Percentiles rank a stretch among this genome's conserved stretches.
phyloP scores from a whole-genome alignment of 1,140 invertebrate species.

The Drosophila parabipectinata region DNA sequence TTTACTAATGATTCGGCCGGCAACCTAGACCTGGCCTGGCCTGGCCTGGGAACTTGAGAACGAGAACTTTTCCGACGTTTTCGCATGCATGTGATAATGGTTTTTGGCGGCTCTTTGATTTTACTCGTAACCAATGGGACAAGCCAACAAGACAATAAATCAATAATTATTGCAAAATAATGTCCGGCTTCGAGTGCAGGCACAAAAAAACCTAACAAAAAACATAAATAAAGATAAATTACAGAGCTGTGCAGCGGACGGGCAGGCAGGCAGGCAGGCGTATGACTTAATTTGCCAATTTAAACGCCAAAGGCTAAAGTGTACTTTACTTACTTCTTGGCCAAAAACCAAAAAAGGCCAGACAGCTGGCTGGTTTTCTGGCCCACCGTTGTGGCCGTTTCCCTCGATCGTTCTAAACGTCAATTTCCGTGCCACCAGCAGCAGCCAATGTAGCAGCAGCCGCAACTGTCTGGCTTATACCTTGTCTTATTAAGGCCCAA shows the following conservation, averaged over 20 bases:
- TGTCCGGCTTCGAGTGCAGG: constrained; percentile 34
- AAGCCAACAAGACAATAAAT: constrained; percentile 78
- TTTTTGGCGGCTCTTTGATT: constrained; percentile 72
- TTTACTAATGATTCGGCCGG: constrained; percentile 66
- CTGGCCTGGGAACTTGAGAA: constrained; percentile 46
- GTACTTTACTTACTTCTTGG: constrained; percentile 57
- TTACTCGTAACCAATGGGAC: constrained; percentile 32
- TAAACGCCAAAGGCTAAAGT: constrained; percentile 73
- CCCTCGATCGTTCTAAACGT: constrained; percentile 65
- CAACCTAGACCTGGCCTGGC: constrained; percentile 12
- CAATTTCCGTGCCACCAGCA: constrained; percentile 70
- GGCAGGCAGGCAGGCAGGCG: constrained; percentile 69
- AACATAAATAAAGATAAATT: constrained; percentile 78
- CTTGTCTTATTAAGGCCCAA: constrained; percentile 56
- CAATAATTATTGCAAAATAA: constrained; percentile 82
- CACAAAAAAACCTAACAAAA: constrained; percentile 3
- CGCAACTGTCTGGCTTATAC: constrained; percentile 1
- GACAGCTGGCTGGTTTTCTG: constrained; percentile 57
- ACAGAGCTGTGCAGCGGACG: constrained; percentile 39
- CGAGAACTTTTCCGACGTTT: constrained; percentile 35
- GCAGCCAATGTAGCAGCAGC: background rate
- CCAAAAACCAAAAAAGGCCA: constrained; percentile 68
- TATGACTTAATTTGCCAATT: constrained; percentile 83
- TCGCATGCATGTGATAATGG: constrained; percentile 70
- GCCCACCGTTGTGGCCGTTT: constrained; percentile 2